These are phyloP conservation scores for Eretmocerus hayati DNA, from an alignment of 2,888 invertebrate genomes.

Conservation along the genomic window DNA sequence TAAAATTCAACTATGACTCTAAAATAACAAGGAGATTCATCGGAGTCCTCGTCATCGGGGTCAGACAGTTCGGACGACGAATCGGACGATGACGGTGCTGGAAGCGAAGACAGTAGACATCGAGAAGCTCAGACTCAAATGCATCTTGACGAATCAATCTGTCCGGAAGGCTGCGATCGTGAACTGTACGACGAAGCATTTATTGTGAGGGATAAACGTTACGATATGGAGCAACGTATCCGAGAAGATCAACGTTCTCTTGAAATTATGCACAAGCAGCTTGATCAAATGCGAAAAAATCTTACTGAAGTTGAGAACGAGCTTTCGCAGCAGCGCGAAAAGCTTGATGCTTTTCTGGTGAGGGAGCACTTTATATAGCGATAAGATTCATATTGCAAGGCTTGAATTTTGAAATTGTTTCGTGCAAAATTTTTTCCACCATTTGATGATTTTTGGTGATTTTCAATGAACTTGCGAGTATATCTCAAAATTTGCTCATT, in stretches of 20 bases:
- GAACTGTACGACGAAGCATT: constrained; percentile 64
- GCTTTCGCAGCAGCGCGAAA: constrained; percentile 53
- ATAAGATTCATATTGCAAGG: too few relatives aligned
- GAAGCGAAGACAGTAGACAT: constrained; percentile 57
- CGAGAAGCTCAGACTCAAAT: constrained; percentile 61
- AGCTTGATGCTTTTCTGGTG: constrained; percentile 62
- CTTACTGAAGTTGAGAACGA: constrained; percentile 53
- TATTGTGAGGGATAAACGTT: constrained; percentile 56
- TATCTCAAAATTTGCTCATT: too few relatives aligned
- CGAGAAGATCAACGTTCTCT: constrained; percentile 54
- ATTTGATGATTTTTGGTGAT: too few relatives aligned
- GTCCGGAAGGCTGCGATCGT: constrained; percentile 65
- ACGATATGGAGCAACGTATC: constrained; percentile 52
- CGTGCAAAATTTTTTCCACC: too few relatives aligned
- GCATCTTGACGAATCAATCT: constrained; percentile 62
- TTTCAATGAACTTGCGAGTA: too few relatives aligned
- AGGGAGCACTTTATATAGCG: too few relatives aligned
- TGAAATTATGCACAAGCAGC: constrained; percentile 55
- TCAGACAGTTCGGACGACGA: constrained; percentile 51
- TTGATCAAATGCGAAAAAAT: constrained; percentile 54
- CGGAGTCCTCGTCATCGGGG: constrained; percentile 49
- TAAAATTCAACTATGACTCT: too few relatives aligned
- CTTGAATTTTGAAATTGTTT: too few relatives aligned
- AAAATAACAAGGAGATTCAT: too few relatives aligned
- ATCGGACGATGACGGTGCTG: not conserved